Conservation (phyloP, 2,797 vertebrate species). For the Acridotheres tristis region DNA sequence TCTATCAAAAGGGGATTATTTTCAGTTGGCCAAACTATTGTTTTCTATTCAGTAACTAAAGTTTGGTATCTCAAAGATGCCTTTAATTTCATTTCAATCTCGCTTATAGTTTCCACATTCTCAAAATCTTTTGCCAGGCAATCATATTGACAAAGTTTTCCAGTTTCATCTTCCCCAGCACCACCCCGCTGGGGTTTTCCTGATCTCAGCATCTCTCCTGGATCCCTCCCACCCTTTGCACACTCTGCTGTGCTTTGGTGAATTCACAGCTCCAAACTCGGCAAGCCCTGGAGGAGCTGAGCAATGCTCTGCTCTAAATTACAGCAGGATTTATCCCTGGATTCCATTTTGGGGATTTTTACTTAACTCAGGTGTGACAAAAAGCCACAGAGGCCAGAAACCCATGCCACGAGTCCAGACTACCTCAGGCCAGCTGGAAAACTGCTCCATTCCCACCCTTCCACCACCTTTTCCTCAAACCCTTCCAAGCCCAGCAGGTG, state of each 20-base stretch:
- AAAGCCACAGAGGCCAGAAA: background rate
- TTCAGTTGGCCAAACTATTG: too few species aligned
- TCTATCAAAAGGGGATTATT: too few species aligned
- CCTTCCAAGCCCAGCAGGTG: background rate
- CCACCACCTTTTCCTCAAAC: background rate
- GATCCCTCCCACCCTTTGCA: background rate
- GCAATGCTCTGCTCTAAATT: background rate
- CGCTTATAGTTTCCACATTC: too few species aligned
- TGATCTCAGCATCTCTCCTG: background rate
- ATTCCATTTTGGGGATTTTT: background rate
- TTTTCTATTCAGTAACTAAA: too few species aligned
- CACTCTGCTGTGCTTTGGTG: fast-evolving
- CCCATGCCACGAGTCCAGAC: fast-evolving
- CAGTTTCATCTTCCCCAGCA: too few species aligned
- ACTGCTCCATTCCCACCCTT: background rate
- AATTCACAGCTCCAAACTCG: background rate
- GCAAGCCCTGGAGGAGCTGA: background rate
- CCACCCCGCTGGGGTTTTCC: fast-evolving
- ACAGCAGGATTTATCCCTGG: background rate
- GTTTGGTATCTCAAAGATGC: too few species aligned
- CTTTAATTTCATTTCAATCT: too few species aligned
- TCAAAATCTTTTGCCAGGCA: too few species aligned
- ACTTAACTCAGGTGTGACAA: background rate
- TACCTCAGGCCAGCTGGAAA: background rate
- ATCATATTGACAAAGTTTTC: too few species aligned